Evolutionary conservation across 2,888 invertebrate genomes (phyloP), one percentile per base, ranked within the genome.

Genomic region (Axea sp.): DNA sequence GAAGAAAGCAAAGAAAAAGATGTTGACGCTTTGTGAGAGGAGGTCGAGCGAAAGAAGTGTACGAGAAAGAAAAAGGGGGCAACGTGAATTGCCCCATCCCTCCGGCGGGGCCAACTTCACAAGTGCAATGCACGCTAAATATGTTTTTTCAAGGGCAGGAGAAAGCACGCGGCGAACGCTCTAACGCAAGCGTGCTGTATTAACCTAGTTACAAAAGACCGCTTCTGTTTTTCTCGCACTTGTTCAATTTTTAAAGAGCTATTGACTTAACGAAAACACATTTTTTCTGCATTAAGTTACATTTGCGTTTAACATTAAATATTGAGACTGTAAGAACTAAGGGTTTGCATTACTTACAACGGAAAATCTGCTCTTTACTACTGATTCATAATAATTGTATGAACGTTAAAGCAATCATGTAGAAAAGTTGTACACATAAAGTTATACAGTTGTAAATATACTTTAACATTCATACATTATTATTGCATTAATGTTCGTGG

Each of bases 101-200:
- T 19, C 15, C 49, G 4, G 33, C 47, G 24, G 60, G 51, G 31
- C 26, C 24, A 45, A 28, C 35, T 51, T 43, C 55, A 62, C 47
- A 62, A 71, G 55, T 51, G 55, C 53, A 53, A 53, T 53, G 39
- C 62, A 62, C 71, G 55, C 55, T 62, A 55, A 71, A 64, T 49
- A 57, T 49, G 60, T 65, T 75, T 77, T 75, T 76, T 76, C 77
- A 80, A 81, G 80, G 80, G 76, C 79, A 78, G 67, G 76, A 79
- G 78, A 80, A 80, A 80, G 77, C 72, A 37, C 45, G n/a, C 14
- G 14, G 4, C 57, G 73, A 47, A 60, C 55, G 47, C 47, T 57
- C n/a, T 37, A 41, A 60, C 35, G 55, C 65, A 51, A 60, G 62
- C 55, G 47, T 65, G 69, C 62, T 68, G 41, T 41, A 49, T 67